A percentile compares a stretch with the other conserved stretches of the same genome.
phyloP scores from a whole-genome alignment of 2,113 vertebrate species.

The Bucco capensis region DNA sequence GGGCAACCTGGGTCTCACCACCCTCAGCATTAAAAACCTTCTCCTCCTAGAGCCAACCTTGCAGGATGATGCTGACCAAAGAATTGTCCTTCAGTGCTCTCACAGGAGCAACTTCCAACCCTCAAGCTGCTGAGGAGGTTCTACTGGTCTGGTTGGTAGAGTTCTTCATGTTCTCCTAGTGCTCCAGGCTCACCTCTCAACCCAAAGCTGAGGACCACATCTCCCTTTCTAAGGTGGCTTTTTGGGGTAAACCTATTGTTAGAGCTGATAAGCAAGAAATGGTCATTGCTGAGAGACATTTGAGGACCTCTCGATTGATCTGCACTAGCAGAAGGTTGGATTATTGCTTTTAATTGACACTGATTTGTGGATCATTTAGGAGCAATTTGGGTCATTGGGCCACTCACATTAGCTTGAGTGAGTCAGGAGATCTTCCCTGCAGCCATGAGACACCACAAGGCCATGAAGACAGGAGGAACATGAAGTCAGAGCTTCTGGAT shows the following conservation, averaged over 20 bases:
- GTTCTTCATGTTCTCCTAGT: not conserved
- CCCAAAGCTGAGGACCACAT: not conserved
- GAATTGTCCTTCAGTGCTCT: not conserved
- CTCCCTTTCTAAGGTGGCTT: not conserved
- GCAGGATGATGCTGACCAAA: not conserved
- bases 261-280: not conserved
- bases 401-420: not conserved
- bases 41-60: not conserved
- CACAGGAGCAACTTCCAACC: not conserved
- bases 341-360: not conserved
- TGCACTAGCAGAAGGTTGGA: not conserved
- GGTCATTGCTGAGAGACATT: not conserved
- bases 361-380: not conserved
- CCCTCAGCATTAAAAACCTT: not conserved
- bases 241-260: not conserved
- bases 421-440: not conserved
- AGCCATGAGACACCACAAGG: not conserved
- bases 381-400: not conserved
- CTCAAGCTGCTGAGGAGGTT: not conserved
- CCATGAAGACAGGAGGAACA: accelerated
- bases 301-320: not conserved
- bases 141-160: not conserved
- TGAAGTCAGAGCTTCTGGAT: no score
- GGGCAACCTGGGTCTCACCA: not conserved
- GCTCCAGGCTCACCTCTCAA: not conserved